These are phyloP conservation scores for Neomorphus geoffroyi DNA, from an alignment of 2,797 vertebrate genomes.

Conservation along the genomic window DNA sequence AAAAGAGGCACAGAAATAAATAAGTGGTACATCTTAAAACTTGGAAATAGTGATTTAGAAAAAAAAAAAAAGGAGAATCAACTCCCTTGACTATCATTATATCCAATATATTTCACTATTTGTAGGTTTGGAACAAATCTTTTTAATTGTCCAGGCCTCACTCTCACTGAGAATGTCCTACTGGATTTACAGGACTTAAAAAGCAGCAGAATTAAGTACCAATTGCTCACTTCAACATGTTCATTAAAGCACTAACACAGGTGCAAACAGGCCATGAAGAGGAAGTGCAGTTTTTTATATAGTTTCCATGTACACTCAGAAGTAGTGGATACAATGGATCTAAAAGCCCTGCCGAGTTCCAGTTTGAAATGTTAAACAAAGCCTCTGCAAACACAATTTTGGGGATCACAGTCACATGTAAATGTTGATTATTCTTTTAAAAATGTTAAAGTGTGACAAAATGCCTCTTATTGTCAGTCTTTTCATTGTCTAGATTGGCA, in stretches of 20 bases:
- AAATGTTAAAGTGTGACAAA: conserved; percentile 5
- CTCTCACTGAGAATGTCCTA: background rate
- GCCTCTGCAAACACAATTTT: background rate
- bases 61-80: background rate
- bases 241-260: background rate
- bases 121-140: background rate
- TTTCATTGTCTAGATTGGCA: background rate
- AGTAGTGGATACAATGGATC: background rate
- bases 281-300: background rate
- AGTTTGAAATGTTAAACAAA: background rate
- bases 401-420: background rate
- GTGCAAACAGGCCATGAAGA: background rate
- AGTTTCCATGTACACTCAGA: background rate
- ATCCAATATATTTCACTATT: background rate
- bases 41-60: background rate
- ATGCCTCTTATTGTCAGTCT: background rate
- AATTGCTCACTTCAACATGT: background rate
- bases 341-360: background rate
- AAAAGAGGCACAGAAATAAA: background rate
- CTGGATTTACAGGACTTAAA: background rate
- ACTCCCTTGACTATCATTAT: background rate
- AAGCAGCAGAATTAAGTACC: background rate
- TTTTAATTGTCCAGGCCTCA: background rate
- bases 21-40: background rate
- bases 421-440: background rate